A percentile compares a stretch with the other conserved stretches of the same genome.
These are phyloP conservation scores for Saxicola maurus DNA, from an alignment of 2,797 vertebrate genomes.

Conservation along the genomic window DNA sequence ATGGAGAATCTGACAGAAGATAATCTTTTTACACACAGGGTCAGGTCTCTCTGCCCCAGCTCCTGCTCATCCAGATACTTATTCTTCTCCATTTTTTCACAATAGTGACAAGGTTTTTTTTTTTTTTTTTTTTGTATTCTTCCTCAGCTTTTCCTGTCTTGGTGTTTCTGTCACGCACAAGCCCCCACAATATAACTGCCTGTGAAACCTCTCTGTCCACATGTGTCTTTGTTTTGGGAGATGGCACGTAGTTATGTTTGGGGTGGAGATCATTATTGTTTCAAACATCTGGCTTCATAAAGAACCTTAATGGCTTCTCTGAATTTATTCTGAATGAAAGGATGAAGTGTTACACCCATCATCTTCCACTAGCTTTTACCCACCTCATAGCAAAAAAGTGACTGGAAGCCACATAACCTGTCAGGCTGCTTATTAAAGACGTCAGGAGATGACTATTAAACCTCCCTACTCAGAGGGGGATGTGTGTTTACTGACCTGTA, in stretches of 20 bases:
- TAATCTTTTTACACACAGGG: slow-evolving; percentile 28
- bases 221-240: slow-evolving; percentile 49
- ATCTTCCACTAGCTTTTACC: slow-evolving; percentile 5
- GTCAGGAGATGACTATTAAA: background rate
- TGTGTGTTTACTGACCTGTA: background rate
- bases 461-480: fast-evolving
- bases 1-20: background rate
- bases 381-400: background rate
- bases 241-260: slow-evolving; percentile 40
- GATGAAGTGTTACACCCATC: background rate
- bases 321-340: slow-evolving; percentile 46
- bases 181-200: slow-evolving; percentile 13
- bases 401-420: slow-evolving; percentile 4
- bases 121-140: background rate
- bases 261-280: slow-evolving; percentile 56
- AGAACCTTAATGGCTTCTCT: slow-evolving; percentile 30
- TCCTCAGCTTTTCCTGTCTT: background rate
- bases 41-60: background rate
- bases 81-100: background rate
- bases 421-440: slow-evolving; percentile 24
- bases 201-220: slow-evolving; percentile 35
- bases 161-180: slow-evolving; percentile 29
- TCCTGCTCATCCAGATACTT: background rate
- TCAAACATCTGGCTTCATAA: slow-evolving; percentile 53
- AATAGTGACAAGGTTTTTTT: background rate